Percentiles rank a stretch among this genome's conserved stretches.
Conservation (phyloP, 2,113 vertebrate species). For the Pungitius pungitius region DNA sequence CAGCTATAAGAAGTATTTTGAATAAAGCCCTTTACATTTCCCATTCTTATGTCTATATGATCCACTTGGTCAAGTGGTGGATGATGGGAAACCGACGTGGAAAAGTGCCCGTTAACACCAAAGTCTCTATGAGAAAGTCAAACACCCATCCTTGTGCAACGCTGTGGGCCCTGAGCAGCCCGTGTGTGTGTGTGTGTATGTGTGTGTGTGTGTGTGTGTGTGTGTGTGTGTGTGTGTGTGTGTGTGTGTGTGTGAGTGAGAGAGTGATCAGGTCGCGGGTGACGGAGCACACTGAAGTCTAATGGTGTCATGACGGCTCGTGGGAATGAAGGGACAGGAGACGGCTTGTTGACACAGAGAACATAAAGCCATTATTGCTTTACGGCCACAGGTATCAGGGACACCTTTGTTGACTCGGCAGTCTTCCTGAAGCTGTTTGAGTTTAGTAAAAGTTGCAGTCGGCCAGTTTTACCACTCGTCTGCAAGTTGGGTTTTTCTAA, state of each 20-base stretch:
- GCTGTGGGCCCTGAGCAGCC: slow-evolving; percentile 20
- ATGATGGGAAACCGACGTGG: slow-evolving; percentile 9
- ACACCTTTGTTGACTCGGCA: slow-evolving; percentile 16
- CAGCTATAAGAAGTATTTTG: neutral
- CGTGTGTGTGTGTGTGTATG: slow-evolving; percentile 30
- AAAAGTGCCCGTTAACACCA: slow-evolving; percentile 20
- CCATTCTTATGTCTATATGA: neutral
- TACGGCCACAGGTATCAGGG: slow-evolving; percentile 42
- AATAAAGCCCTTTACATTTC: neutral
- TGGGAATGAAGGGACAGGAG: slow-evolving; percentile 56
- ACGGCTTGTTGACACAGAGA: slow-evolving; percentile 44
- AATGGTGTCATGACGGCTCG: slow-evolving; percentile 59
- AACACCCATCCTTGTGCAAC: slow-evolving; percentile 25
- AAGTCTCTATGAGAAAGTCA: slow-evolving; percentile 59
- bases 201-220: too few relatives aligned
- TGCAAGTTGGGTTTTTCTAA: neutral
- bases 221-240: too few relatives aligned
- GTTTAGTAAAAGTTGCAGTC: neutral
- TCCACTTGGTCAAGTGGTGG: neutral
- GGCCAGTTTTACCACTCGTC: too few relatives aligned
- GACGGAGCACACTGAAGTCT: slow-evolving; percentile 57
- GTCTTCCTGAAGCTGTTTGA: slow-evolving; percentile 3
- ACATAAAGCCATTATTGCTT: slow-evolving; percentile 71
- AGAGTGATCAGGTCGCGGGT: slow-evolving; percentile 74
- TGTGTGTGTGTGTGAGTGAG: too few relatives aligned